Percentiles rank a stretch among this genome's conserved stretches.
Evolutionary conservation across 92 coral and sea anemone genomes (phyloP).

Genomic region (Bergia puertoricense): DNA sequence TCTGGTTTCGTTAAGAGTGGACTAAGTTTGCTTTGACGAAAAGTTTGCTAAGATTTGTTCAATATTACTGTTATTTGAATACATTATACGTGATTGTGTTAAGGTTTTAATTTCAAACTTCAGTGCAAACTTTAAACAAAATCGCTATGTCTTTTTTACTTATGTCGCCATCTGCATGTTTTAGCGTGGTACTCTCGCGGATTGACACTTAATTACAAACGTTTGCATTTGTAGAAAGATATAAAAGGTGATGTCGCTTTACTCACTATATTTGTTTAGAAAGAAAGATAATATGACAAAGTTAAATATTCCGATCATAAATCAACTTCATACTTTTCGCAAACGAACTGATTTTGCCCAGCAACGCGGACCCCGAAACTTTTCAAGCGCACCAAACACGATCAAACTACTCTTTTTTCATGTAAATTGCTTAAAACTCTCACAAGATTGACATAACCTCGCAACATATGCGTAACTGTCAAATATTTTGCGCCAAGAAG

Average conservation of each 20-base stretch:
- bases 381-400: not conserved
- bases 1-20: too few species aligned
- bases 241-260: too few species aligned
- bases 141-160: too few species aligned
- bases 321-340: not conserved
- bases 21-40: too few species aligned
- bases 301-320: not conserved
- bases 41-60: too few species aligned
- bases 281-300: not conserved
- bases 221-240: not conserved
- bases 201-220: not conserved
- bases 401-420: not conserved
- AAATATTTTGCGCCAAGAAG: not conserved
- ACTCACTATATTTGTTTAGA: not conserved
- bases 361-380: not conserved
- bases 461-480: not conserved
- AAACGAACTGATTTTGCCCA: constrained; percentile 12
- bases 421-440: not conserved
- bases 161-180: too few species aligned
- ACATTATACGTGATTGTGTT: too few species aligned
- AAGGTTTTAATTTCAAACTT: too few species aligned
- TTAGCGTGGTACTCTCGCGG: too few species aligned
- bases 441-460: not conserved
- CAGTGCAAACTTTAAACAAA: too few species aligned
- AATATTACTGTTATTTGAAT: too few species aligned